phyloP scores from a whole-genome alignment of 2,113 vertebrate species.

The Alligator sinensis region DNA sequence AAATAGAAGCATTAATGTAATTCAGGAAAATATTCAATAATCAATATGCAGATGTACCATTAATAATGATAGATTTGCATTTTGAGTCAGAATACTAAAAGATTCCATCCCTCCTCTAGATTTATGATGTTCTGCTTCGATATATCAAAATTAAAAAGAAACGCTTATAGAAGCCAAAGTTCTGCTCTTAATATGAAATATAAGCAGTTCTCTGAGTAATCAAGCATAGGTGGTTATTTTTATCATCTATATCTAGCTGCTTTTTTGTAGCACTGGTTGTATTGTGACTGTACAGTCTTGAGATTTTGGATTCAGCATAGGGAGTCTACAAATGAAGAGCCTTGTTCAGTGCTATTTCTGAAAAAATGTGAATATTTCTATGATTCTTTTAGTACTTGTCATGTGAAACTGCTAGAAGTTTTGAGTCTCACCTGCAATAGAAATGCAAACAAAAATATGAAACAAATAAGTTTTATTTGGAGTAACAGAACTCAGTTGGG shows the following conservation, averaged over 20 bases:
- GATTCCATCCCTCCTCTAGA: neutral
- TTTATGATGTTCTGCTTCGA: neutral
- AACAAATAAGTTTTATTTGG: neutral
- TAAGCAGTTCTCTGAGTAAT: slow-evolving; percentile 32
- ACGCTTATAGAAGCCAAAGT: neutral
- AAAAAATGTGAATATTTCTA: neutral
- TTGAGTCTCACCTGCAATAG: neutral
- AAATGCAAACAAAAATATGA: neutral
- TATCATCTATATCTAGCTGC: neutral
- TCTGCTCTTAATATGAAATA: slow-evolving; percentile 16
- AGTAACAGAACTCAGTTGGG: neutral
- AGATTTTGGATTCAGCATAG: neutral
- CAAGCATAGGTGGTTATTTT: slow-evolving; percentile 34
- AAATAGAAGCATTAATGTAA: neutral
- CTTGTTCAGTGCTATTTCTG: neutral
- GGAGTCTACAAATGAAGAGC: neutral
- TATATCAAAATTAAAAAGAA: neutral
- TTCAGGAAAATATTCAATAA: neutral
- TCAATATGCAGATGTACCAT: neutral
- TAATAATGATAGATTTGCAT: neutral
- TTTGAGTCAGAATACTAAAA: neutral
- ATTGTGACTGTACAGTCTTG: neutral
- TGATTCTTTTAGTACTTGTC: neutral
- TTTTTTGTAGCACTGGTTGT: neutral
- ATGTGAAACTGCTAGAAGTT: neutral